phyloP scores from a whole-genome alignment of 2,888 invertebrate genomes.

The Oscheius sp. region DNA sequence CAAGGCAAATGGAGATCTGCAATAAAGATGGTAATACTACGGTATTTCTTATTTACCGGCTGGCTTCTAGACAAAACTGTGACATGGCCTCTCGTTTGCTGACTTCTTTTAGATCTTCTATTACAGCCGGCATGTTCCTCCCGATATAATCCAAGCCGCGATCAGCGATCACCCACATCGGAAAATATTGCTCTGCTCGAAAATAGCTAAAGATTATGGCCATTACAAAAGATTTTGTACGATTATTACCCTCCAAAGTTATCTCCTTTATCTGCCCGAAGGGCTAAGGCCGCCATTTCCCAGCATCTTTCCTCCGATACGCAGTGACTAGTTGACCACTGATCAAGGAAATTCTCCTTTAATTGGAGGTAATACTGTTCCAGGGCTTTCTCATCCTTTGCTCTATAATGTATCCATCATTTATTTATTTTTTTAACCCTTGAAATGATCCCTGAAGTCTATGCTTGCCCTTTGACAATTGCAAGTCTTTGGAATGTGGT shows the following conservation, averaged over 20 bases:
- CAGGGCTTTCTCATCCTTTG: conserved; percentile 79
- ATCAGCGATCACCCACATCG: conserved; percentile 75
- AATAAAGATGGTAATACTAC: conserved; percentile 19
- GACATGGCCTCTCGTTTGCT: conserved; percentile 82
- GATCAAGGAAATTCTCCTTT: conserved; percentile 84
- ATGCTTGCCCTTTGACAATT: conserved; percentile 5
- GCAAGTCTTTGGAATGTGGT: conserved; percentile 26
- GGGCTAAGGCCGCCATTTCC: conserved; percentile 86
- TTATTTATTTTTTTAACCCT: not conserved
- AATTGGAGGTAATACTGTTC: conserved; percentile 95
- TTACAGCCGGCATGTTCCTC: conserved; percentile 82
- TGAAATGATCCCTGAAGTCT: conserved; percentile 4
- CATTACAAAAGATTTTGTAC: no score
- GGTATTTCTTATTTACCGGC: conserved; percentile 76
- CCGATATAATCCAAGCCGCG: conserved; percentile 76
- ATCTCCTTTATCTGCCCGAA: conserved; percentile 93
- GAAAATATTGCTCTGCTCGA: conserved; percentile 86
- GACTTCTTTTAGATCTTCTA: conserved; percentile 82
- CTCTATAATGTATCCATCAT: not conserved
- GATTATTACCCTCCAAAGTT: conserved; percentile 79
- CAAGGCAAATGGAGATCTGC: conserved; percentile 80
- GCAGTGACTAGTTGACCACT: conserved; percentile 71
- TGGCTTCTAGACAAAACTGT: conserved; percentile 89
- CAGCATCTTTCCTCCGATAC: conserved; percentile 78
- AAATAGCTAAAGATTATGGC: conserved; percentile 80